Base-by-base conservation (phyloP, 2,113 vertebrate species). In the Acanthisitta chloris region DNA sequence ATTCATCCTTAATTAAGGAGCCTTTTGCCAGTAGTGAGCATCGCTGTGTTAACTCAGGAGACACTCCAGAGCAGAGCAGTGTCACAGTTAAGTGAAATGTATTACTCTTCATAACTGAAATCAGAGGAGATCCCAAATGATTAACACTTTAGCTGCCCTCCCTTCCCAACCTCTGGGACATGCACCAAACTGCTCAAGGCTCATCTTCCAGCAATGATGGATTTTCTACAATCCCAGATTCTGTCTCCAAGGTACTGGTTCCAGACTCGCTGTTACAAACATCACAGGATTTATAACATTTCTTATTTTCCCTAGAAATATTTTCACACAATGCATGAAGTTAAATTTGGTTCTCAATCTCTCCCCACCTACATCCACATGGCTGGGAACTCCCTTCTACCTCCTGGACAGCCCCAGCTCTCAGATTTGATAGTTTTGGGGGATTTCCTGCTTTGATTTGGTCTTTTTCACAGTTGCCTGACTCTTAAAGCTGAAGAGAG, bases 331-430 rank as follows among this genome's bases (percentile, higher is more conserved):
- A 74, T 55, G 65, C 72, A 74, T 33, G 72, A 57, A 54, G 55
- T 73, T 86, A 82, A 80, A 86, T 92, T 36, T 80, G 88, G 42
- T 34, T 66, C 88, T 73, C 17, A 4, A 72, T 52, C 34, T 86
- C 33, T 79, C 45, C 45, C 83, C 64, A 74, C 83, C 83, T 88
- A 86, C 82, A 70, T 23, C 55, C 54, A 66, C 81, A 70, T 15
- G 66, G 58, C 86, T 81, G 81, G 92, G 69, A 91, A 87, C 73
- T 78, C 91, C 77, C 65, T 77, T 71, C 92, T 92, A 54, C 88
- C 86, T 86, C 72, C 76, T 92, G 83, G 64, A 38, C 21, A 71
- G 55, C 59, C 24, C 28, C 31, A 58, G 52, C 66, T 38, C 73
- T 71, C 59, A 48, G 26, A 66, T 71, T 55, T 0, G 0, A 57